phyloP scores from a whole-genome alignment of 2,797 vertebrate genomes.

The Ptychobarbus kaznakovi region DNA sequence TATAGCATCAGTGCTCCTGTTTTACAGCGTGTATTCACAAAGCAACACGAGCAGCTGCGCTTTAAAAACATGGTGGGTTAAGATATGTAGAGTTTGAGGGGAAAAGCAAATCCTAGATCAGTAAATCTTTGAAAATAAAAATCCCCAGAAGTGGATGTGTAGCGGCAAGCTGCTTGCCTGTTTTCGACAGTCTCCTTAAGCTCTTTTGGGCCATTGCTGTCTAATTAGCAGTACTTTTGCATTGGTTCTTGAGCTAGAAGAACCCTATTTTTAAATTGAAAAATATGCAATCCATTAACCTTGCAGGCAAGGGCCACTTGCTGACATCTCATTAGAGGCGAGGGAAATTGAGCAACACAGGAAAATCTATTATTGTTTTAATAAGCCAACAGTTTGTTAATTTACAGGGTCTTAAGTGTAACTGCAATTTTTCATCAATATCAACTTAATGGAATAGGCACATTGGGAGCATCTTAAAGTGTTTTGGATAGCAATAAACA shows the following conservation, averaged over 20 bases:
- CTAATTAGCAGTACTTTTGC: slow-evolving; percentile 61
- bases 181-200: slow-evolving; percentile 35
- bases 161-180: slow-evolving; percentile 8
- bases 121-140: neutral
- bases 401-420: slow-evolving; percentile 80
- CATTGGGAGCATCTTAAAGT: slow-evolving; percentile 41
- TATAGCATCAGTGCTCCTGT: slow-evolving; percentile 7
- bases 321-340: slow-evolving; percentile 88
- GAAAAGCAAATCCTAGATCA: slow-evolving; percentile 15
- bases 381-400: slow-evolving; percentile 83
- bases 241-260: slow-evolving; percentile 47
- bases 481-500: slow-evolving; percentile 47
- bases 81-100: slow-evolving; percentile 20
- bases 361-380: slow-evolving; percentile 89
- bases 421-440: slow-evolving; percentile 81
- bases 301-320: slow-evolving; percentile 85
- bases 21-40: slow-evolving; percentile 30
- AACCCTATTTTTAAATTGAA: slow-evolving; percentile 66
- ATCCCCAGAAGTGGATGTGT: slow-evolving; percentile 23
- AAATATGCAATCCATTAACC: slow-evolving; percentile 90
- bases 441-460: slow-evolving; percentile 52
- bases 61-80: slow-evolving; percentile 8
- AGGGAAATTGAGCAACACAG: slow-evolving; percentile 77
- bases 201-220: slow-evolving; percentile 44
- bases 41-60: slow-evolving; percentile 34